phyloP scores from a whole-genome alignment of 2,113 vertebrate species.

The Eublepharis macularius region DNA sequence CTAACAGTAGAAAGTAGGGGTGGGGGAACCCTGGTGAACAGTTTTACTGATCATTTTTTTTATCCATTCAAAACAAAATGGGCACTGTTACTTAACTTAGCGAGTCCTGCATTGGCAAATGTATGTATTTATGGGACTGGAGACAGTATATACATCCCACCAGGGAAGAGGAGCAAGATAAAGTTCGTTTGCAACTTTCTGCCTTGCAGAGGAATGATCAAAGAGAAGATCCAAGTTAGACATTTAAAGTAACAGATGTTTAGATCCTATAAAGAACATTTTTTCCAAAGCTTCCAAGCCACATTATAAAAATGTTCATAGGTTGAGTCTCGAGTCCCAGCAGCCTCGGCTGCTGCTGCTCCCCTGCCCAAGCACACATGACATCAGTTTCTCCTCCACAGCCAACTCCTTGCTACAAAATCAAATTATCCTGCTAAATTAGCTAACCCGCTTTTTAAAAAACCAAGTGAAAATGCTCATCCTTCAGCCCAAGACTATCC shows the following conservation, averaged over 20 bases:
- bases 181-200: background rate
- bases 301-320: background rate
- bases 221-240: background rate
- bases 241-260: background rate
- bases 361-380: background rate
- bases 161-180: background rate
- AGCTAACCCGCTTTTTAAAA: too few species aligned
- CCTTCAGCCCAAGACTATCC: background rate
- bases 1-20: background rate
- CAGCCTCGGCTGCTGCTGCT: background rate
- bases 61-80: constrained; percentile 37
- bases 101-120: constrained; percentile 45
- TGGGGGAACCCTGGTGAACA: background rate
- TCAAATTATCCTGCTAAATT: background rate
- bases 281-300: background rate
- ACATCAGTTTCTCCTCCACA: background rate
- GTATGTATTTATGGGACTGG: constrained; percentile 39
- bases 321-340: background rate
- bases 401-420: too few species aligned
- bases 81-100: constrained; percentile 9
- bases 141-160: constrained; percentile 57
- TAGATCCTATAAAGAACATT: background rate
- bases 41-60: background rate
- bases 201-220: background rate
- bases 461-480: background rate